phyloP scores from a whole-genome alignment of 2,888 invertebrate species.

The Hermaeophaga mercurialis region DNA sequence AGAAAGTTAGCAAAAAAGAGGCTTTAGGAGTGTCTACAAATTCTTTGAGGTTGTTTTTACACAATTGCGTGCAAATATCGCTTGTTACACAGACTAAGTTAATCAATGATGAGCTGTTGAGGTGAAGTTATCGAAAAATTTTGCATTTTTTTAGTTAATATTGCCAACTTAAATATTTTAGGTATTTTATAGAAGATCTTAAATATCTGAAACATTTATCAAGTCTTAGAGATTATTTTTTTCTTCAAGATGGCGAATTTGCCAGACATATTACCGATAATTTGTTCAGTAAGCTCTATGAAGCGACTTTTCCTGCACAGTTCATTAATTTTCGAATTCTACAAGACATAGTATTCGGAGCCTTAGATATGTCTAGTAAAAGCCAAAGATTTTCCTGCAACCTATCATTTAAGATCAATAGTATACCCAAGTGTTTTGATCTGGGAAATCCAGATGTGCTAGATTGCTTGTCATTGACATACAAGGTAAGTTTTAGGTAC shows the following conservation, averaged over 20 bases:
- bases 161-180: conserved; percentile 2
- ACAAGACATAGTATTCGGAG: conserved; percentile 69
- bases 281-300: conserved; percentile 69
- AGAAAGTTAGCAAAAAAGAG: conserved; percentile 52
- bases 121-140: conserved; percentile 19
- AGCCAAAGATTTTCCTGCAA: conserved; percentile 66
- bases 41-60: conserved; percentile 49
- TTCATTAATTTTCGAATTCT: conserved; percentile 72
- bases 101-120: conserved; percentile 74
- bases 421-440: conserved; percentile 67
- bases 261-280: conserved; percentile 73
- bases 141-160: too few relatives aligned
- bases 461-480: conserved; percentile 71
- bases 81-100: conserved; percentile 71
- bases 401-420: conserved; percentile 67
- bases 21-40: conserved; percentile 52
- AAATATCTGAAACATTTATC: conserved; percentile 73
- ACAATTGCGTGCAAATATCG: conserved; percentile 65
- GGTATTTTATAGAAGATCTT: conserved; percentile 69
- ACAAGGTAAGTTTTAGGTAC: conserved; percentile 58
- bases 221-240: conserved; percentile 77
- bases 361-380: conserved; percentile 70
- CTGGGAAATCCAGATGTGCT: conserved; percentile 70
- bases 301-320: conserved; percentile 68
- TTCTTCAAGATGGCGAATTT: conserved; percentile 81